A percentile compares a stretch with the other conserved stretches of the same genome.
These are phyloP conservation scores for Corella eumyota DNA, from an alignment of 23 tunicate genomes.

Conservation along the genomic window DNA sequence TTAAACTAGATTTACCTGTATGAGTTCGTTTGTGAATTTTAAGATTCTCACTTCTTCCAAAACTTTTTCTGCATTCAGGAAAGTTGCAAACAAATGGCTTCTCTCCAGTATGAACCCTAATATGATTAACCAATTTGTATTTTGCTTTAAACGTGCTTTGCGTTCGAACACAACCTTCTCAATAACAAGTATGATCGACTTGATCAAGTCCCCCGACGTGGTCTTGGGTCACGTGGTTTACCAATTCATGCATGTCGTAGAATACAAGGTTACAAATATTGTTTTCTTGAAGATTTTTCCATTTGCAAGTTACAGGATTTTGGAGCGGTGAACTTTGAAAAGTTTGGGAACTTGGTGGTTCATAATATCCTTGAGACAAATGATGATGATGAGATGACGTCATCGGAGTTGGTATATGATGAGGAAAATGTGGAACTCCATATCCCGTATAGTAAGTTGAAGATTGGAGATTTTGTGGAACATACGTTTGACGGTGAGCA, in stretches of 20 bases:
- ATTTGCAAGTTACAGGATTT: slow-evolving; percentile 29
- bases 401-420: not conserved
- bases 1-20: slow-evolving; percentile 26
- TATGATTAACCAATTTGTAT: slow-evolving; percentile 78
- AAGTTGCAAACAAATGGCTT: slow-evolving; percentile 46
- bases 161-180: slow-evolving; percentile 47
- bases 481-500: not conserved
- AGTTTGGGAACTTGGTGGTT: not conserved
- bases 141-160: slow-evolving; percentile 53
- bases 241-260: slow-evolving; percentile 31
- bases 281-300: slow-evolving; percentile 23
- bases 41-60: slow-evolving; percentile 66
- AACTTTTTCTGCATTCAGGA: slow-evolving; percentile 58
- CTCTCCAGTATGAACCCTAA: slow-evolving; percentile 54
- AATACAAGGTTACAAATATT: slow-evolving; percentile 19
- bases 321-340: not conserved
- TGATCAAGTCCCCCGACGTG: slow-evolving; percentile 66
- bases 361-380: not conserved
- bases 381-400: not conserved
- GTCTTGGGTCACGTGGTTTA: slow-evolving; percentile 47
- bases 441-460: slow-evolving; percentile 6
- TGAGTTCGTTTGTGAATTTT: slow-evolving; percentile 73
- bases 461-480: not conserved
- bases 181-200: slow-evolving; percentile 69
- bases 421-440: slow-evolving; percentile 12